These are phyloP conservation scores for Medauroidea extradentata DNA, from an alignment of 1,140 invertebrate species.

Conservation along the genomic window DNA sequence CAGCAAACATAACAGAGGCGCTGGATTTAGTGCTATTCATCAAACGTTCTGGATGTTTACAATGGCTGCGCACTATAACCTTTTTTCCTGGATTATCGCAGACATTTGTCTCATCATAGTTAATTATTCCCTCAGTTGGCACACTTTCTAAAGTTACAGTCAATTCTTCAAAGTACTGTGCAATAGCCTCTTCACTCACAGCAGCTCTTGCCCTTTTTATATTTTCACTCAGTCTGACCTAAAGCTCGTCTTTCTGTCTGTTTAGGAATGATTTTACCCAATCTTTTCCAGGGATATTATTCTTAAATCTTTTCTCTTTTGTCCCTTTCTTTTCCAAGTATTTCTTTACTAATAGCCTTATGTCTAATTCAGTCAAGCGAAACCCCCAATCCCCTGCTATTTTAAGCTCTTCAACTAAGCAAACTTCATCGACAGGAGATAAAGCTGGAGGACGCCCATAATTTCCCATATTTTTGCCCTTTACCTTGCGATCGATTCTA, in stretches of 20 bases:
- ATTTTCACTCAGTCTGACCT: constrained; percentile 25
- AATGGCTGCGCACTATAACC: constrained; percentile 27
- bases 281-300: constrained; percentile 33
- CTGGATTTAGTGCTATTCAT: constrained; percentile 31
- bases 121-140: constrained; percentile 35
- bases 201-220: constrained; percentile 32
- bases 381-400: constrained; percentile 29
- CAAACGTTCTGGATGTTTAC: constrained; percentile 36
- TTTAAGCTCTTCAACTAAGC: not conserved
- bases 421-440: too few species aligned
- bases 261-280: constrained; percentile 30
- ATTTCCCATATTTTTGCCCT: not conserved
- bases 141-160: constrained; percentile 27
- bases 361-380: constrained; percentile 24
- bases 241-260: constrained; percentile 24
- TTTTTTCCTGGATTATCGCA: constrained; percentile 31
- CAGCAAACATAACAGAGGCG: constrained; percentile 36
- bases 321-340: constrained; percentile 27
- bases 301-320: constrained; percentile 20
- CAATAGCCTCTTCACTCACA: constrained; percentile 19
- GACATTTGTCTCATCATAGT: constrained; percentile 40
- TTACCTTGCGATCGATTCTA: too few species aligned
- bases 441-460: too few species aligned
- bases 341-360: constrained; percentile 27
- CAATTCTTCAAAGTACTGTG: constrained; percentile 30